Base-by-base conservation (phyloP, 2,888 invertebrate species). In the Gastracanthus pulcherrimus region DNA sequence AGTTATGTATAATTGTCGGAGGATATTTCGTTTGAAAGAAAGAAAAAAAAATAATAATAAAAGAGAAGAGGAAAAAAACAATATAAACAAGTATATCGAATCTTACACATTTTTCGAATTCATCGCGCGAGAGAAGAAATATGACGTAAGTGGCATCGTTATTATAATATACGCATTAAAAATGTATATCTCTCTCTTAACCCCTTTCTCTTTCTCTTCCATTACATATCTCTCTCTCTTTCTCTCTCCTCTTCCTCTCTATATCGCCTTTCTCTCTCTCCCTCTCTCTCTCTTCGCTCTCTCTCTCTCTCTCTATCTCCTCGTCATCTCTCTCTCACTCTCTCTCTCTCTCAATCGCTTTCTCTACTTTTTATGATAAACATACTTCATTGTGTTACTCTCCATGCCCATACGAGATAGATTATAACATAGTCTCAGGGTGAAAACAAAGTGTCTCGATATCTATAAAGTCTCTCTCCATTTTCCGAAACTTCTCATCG, bases 91-190 rank as follows among this genome's bases (percentile, higher is more conserved):
- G 11, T 70, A 80, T 67, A 76, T 80, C 51, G 31, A 77, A 66
- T 78, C 74, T 71, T 71, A 79, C 16, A 45, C 45, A 79, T 79
- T 76, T 79, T 82, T 79, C 75, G 60, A 67, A 76, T 67, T 82
- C 79, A 76, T 80, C 82, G 76, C 48, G 76, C 48, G 76, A 55
- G 45, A 64, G 31, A n/a, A n/a, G n/a, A 75, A 51, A 19, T 62
- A 62, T 60, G 41, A 70, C 69, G 66, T 66, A n/a, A n/a, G 38
- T 76, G 51, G 11, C 48, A 76, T 79, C 66, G 26, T 79, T 79
- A 31, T 79, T 55, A 55, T 34, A 62, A 62, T 62, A 67, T 76
- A 64, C 45, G 48, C 60, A 60, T 66, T 76, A 76, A 72, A 11
- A 48, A 26, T 77, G 58, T 83, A 58, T 64, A 48, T 51, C 41